These are phyloP conservation scores for Calycopis cecrops DNA, from an alignment of 1,140 invertebrate species.

Conservation along the genomic window DNA sequence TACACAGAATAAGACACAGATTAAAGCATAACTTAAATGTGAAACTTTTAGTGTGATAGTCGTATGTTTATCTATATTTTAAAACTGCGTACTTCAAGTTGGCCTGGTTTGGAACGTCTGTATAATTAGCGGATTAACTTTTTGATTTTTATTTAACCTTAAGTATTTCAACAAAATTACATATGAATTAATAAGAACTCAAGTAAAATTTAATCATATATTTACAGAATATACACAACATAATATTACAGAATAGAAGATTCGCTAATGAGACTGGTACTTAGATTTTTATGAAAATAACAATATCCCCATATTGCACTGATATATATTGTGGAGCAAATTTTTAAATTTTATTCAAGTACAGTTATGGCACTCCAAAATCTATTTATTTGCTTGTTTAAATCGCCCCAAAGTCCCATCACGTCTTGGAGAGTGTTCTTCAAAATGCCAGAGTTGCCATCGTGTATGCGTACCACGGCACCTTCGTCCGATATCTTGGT, in stretches of 20 bases:
- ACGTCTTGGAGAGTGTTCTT: conserved; percentile 47
- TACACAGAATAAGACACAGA: too few relatives aligned
- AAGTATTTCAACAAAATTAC: not conserved
- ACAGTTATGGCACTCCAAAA: conserved; percentile 46
- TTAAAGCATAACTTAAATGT: too few relatives aligned
- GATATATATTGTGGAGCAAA: not conserved
- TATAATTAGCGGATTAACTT: too few relatives aligned
- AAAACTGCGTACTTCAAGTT: too few relatives aligned
- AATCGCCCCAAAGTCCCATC: conserved; percentile 39
- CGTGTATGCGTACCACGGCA: conserved; percentile 37
- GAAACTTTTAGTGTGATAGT: too few relatives aligned
- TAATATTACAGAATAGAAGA: too few relatives aligned
- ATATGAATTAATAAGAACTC: not conserved
- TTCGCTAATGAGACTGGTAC: too few relatives aligned
- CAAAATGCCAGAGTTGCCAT: conserved; percentile 42
- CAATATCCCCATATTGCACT: not conserved
- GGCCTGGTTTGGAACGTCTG: not conserved
- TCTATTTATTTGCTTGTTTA: conserved; percentile 52
- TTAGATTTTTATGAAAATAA: too few relatives aligned
- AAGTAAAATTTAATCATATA: conserved; percentile 9
- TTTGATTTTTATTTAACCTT: not conserved
- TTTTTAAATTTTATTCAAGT: conserved; percentile 35
- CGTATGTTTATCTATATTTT: too few relatives aligned
- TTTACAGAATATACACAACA: conserved; percentile 23
- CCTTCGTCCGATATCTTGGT: conserved; percentile 42